Evolutionary conservation across 1,140 invertebrate species (phyloP), one percentile per base, ranked within the genome.

Genomic region (Drosophila tropicalis): DNA sequence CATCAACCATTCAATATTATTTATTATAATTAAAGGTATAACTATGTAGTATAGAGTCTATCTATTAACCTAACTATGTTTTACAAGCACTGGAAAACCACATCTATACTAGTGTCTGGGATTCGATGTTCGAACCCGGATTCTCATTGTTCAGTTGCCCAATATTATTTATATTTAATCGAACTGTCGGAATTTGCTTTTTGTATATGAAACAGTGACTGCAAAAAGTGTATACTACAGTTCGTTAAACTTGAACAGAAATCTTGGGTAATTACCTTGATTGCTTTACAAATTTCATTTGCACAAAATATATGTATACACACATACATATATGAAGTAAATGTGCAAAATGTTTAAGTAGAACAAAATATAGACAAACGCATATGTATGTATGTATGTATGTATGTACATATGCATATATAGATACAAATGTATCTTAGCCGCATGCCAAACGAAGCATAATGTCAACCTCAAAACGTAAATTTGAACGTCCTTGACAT

Each of bases 401-500:
- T n/a, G n/a, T 12, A 12, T 51, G 17, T 4, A 12, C 3, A 51
- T 51, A 9, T 51, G 10, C 15, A 5, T 22, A 22, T 17, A 10
- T 22, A 51, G 9, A 9, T 22, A 51, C 19, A 9, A 22, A 51
- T 51, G 44, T 51, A 51, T 51, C 17, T 51, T 51, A 51, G 44
- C 66, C 66, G 65, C 66, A 57, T 71, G 63, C 67, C 71, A 74
- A 77, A 70, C 71, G 71, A 74, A 62, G 71, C 71, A 22, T 51
- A 19, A 67, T 74, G 71, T 62, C 71, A 77, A 74, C 71, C 75
- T 77, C 75, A 77, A 77, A 62, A 76, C 74, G 72, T 71, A 78
- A 75, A 75, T 75, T 78, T 75, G 62, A 75, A 75, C 68, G 76
- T 79, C 76, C 76, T 79, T 79, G 76, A 79, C 76, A 79, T 79